A percentile compares a stretch with the other conserved stretches of the same genome.
These are phyloP conservation scores for Mormyrops attenuatus DNA, from an alignment of 2,797 vertebrate species.

Conservation along the genomic window DNA sequence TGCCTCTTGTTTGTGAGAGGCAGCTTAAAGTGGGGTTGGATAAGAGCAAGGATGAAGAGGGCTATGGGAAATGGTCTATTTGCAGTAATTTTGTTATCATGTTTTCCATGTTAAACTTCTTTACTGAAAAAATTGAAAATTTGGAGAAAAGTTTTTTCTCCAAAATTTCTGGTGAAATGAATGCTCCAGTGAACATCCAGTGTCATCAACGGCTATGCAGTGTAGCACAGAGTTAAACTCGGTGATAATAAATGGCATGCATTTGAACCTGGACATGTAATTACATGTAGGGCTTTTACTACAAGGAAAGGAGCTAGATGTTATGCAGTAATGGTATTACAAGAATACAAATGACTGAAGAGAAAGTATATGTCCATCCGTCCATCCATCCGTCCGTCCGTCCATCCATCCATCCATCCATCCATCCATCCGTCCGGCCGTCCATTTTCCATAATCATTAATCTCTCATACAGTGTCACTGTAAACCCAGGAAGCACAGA, in stretches of 20 bases:
- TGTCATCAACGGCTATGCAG: not conserved
- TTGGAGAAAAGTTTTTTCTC: not conserved
- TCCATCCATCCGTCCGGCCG: not conserved
- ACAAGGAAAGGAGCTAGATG: not conserved
- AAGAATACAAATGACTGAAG: not conserved
- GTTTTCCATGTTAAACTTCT: not conserved
- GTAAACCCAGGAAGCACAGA: not conserved
- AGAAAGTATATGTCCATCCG: not conserved
- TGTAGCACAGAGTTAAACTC: not conserved
- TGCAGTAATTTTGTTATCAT: not conserved
- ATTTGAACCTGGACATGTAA: not conserved
- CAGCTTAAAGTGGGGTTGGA: not conserved
- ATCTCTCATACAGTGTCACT: not conserved
- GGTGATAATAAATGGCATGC: not conserved
- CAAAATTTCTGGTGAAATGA: not conserved
- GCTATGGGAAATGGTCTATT: slow-evolving; percentile 21
- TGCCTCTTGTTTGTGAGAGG: slow-evolving; percentile 16
- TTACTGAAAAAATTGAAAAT: not conserved
- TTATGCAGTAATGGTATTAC: not conserved
- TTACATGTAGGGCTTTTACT: not conserved
- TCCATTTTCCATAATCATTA: not conserved
- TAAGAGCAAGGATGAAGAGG: not conserved
- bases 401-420: not conserved
- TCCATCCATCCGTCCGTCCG: not conserved
- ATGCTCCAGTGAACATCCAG: not conserved